phyloP scores from a whole-genome alignment of 2,113 vertebrate species.

The Dasyprocta punctata region DNA sequence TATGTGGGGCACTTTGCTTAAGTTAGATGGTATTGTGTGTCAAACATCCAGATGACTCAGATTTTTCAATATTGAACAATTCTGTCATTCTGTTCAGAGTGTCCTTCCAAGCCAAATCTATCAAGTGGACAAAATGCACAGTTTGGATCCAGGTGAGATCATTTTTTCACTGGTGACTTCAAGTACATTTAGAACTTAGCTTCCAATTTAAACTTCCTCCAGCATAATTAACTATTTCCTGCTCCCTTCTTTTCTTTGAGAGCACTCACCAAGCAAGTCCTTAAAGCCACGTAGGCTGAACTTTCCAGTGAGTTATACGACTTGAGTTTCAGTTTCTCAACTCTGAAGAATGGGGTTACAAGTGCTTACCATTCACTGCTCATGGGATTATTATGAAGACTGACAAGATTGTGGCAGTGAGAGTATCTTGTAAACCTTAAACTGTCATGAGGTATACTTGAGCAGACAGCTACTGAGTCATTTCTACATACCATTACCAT shows the following conservation, averaged over 20 bases:
- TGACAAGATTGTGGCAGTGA: neutral
- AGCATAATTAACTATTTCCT: neutral
- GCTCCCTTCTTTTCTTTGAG: neutral
- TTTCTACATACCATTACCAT: rapidly evolving
- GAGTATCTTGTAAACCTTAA: neutral
- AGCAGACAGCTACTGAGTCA: neutral
- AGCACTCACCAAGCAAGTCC: too few species aligned
- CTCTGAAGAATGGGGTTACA: neutral
- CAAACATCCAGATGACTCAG: slow-evolving; percentile 49
- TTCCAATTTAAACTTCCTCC: neutral
- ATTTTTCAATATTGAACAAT: slow-evolving; percentile 38
- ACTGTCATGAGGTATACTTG: too few species aligned
- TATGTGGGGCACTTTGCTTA: neutral
- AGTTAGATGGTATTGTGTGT: neutral
- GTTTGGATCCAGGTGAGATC: neutral
- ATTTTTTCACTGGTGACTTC: neutral
- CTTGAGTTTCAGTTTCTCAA: neutral
- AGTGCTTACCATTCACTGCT: rapidly evolving
- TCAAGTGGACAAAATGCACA: neutral
- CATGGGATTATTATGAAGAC: neutral
- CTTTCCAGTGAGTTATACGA: rapidly evolving
- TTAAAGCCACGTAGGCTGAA: rapidly evolving
- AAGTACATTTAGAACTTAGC: neutral
- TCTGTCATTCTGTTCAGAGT: slow-evolving; percentile 15
- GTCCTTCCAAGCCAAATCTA: slow-evolving; percentile 1